A percentile compares a stretch with the other conserved stretches of the same genome.
These are phyloP conservation scores for Scaptomyza polygonia DNA, from an alignment of 2,888 invertebrate species.

Conservation along the genomic window DNA sequence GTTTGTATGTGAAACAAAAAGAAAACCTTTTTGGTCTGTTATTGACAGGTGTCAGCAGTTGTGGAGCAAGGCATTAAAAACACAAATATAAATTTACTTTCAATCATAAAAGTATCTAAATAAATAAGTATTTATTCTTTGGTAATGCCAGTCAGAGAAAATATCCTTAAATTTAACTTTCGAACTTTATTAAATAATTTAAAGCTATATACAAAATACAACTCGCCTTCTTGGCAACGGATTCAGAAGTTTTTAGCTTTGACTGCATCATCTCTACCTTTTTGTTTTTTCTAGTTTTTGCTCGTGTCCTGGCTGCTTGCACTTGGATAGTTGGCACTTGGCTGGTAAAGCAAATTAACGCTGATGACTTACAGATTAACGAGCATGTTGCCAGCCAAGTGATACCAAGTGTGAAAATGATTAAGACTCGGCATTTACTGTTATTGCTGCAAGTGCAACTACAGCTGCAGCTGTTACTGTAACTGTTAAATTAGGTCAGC, in stretches of 20 bases:
- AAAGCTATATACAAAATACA: too few species aligned
- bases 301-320: slow-evolving; percentile 15
- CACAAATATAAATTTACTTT: neutral
- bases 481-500: slow-evolving; percentile 22
- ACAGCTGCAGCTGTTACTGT: slow-evolving; percentile 10
- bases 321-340: slow-evolving; percentile 32
- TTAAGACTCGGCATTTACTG: slow-evolving; percentile 42
- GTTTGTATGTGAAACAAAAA: neutral
- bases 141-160: too few species aligned
- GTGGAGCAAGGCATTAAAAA: neutral
- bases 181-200: too few species aligned
- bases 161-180: too few species aligned
- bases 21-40: neutral
- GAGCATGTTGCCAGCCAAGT: slow-evolving; percentile 53
- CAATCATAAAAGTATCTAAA: neutral
- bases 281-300: slow-evolving; percentile 5
- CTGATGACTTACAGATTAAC: slow-evolving; percentile 64
- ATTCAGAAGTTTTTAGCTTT: neutral
- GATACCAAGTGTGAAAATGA: slow-evolving; percentile 63
- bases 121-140: too few species aligned
- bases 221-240: slow-evolving; percentile 17
- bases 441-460: slow-evolving; percentile 14
- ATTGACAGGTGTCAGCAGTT: slow-evolving; percentile 4
- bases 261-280: neutral
- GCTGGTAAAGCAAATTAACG: slow-evolving; percentile 55